These are phyloP conservation scores for Raja brachyura DNA, from an alignment of 2,113 vertebrate genomes.

Conservation along the genomic window DNA sequence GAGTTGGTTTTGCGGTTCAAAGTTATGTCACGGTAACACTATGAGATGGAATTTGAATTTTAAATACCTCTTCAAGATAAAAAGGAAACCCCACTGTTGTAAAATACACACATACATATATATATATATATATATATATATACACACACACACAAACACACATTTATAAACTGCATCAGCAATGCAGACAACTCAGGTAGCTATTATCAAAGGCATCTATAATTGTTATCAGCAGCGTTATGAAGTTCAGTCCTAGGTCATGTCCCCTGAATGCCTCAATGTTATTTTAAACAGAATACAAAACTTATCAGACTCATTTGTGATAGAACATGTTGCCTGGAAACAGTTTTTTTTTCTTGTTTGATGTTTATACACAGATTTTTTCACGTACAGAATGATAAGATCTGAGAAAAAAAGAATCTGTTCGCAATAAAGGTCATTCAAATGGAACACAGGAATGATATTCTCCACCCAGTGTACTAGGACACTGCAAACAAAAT, in stretches of 20 bases:
- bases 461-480: constrained; percentile 51
- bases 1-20: not conserved
- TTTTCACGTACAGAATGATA: constrained; percentile 50
- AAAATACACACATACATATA: not conserved
- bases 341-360: constrained; percentile 46
- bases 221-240: constrained; percentile 33
- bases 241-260: constrained; percentile 31
- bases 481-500: constrained; percentile 46
- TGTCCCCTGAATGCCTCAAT: constrained; percentile 32
- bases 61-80: too few relatives aligned
- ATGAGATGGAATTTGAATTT: not conserved
- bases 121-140: not conserved
- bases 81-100: not conserved
- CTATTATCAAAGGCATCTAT: constrained; percentile 1
- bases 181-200: constrained; percentile 25
- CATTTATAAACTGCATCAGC: not conserved
- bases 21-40: not conserved
- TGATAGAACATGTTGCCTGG: constrained; percentile 47
- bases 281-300: constrained; percentile 48
- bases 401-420: constrained; percentile 49
- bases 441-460: constrained; percentile 53
- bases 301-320: constrained; percentile 45
- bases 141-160: not conserved
- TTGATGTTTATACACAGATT: constrained; percentile 41
- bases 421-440: constrained; percentile 49